A percentile compares a stretch with the other conserved stretches of the same genome.
Evolutionary conservation across 2,888 invertebrate genomes (phyloP).

Genomic region (Lasioglossum morio): DNA sequence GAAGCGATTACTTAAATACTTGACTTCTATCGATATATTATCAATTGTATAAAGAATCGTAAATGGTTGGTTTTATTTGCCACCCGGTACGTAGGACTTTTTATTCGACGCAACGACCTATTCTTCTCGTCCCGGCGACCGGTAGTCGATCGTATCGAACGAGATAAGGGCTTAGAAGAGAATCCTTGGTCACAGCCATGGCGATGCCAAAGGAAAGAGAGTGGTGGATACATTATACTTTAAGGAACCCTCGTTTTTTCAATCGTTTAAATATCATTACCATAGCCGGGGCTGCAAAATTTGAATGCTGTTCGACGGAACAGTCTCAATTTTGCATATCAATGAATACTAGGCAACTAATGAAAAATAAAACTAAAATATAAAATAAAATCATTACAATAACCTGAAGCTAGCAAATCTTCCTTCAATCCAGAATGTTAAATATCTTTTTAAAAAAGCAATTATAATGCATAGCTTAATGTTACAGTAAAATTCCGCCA

Average conservation of each 20-base stretch:
- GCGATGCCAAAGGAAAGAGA: not conserved
- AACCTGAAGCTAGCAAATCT: not conserved
- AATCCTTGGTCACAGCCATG: constrained; percentile 16
- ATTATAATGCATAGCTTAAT: not conserved
- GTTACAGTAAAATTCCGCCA: not conserved
- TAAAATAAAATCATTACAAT: not conserved
- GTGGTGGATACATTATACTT: constrained; percentile 31
- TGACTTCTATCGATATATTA: too few species aligned
- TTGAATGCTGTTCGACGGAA: not conserved
- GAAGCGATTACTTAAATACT: too few species aligned
- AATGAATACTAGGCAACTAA: not conserved
- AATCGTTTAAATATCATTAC: not conserved
- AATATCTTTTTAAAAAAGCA: not conserved
- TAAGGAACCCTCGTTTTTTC: not conserved
- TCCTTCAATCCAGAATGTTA: not conserved
- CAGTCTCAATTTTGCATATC: not conserved
- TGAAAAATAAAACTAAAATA: not conserved
- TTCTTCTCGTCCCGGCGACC: constrained; percentile 15
- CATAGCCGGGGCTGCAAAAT: not conserved
- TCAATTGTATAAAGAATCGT: not conserved
- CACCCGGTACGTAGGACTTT: constrained; percentile 17
- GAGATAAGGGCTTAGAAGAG: constrained; percentile 24
- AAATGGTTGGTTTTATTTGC: not conserved
- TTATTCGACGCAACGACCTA: constrained; percentile 9
- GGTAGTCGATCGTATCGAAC: constrained; percentile 37